Conservation (phyloP, 1,140 invertebrate genomes). For the Colletes gigas region DNA sequence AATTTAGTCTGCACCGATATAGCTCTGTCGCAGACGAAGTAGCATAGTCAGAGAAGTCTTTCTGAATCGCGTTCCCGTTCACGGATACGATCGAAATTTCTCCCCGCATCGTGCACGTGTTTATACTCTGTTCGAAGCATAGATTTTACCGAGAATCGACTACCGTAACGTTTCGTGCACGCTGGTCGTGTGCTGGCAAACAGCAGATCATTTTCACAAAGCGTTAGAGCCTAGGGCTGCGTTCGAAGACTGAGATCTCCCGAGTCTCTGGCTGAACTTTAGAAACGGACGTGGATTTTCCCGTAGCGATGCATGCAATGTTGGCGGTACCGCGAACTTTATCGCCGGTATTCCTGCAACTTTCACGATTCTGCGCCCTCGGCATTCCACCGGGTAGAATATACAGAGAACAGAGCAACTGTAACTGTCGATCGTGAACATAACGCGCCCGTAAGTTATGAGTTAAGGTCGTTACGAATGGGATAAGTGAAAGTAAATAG, state of each 20-base stretch:
- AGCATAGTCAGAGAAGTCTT: background rate
- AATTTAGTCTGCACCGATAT: background rate
- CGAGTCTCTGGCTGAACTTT: background rate
- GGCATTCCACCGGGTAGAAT: background rate
- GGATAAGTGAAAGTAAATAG: too few species aligned
- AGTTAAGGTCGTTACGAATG: too few species aligned
- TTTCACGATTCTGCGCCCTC: background rate
- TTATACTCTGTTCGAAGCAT: background rate
- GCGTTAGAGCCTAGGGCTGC: constrained; percentile 5
- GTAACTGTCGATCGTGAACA: too few species aligned
- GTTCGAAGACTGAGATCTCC: constrained; percentile 3
- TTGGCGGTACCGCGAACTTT: background rate
- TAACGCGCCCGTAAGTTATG: too few species aligned
- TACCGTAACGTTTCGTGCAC: constrained; percentile 21
- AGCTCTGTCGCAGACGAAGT: background rate
- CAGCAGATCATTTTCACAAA: constrained; percentile 41
- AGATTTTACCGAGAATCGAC: constrained; percentile 30
- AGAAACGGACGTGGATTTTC: background rate
- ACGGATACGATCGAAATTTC: constrained; percentile 34
- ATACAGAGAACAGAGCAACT: too few species aligned
- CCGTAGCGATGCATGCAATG: background rate
- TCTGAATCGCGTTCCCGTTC: constrained; percentile 21
- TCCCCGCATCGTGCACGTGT: background rate
- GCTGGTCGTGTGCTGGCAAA: background rate
- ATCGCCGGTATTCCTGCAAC: background rate